Conservation (phyloP, 2,797 vertebrate species). For the Morelia viridis region DNA sequence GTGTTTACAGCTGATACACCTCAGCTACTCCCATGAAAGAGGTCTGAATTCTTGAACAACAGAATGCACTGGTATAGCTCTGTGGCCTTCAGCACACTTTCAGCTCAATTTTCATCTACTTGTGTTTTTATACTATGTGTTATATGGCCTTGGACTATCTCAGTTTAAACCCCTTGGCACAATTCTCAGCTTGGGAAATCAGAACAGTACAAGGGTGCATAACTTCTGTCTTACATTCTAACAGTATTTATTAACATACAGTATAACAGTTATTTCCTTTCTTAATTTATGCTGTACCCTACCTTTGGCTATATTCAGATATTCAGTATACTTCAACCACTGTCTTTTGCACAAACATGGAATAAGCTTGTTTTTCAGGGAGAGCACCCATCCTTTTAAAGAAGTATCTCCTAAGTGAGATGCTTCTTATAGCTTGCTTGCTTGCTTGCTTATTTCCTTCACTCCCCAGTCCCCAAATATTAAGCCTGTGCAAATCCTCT, state of each 20-base stretch:
- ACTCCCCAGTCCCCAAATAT: background rate
- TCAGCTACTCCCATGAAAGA: background rate
- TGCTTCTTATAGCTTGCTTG: background rate
- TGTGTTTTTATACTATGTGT: background rate
- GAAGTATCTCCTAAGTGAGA: background rate
- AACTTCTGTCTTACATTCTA: background rate
- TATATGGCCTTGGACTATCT: background rate
- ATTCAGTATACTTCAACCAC: background rate
- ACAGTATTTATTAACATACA: background rate
- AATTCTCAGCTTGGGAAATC: background rate
- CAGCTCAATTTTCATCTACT: background rate
- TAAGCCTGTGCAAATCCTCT: background rate
- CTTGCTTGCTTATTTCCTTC: background rate
- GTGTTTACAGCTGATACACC: background rate
- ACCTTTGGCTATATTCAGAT: background rate
- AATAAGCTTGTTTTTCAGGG: background rate
- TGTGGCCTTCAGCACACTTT: background rate
- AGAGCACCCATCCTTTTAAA: background rate
- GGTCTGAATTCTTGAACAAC: background rate
- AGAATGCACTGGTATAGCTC: background rate
- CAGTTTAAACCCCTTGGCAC: background rate
- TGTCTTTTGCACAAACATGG: background rate
- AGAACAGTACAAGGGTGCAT: background rate
- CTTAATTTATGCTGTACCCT: background rate
- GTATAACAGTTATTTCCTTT: background rate